phyloP scores from a whole-genome alignment of 2,797 vertebrate species.

The Chaetodon trifasciatus region DNA sequence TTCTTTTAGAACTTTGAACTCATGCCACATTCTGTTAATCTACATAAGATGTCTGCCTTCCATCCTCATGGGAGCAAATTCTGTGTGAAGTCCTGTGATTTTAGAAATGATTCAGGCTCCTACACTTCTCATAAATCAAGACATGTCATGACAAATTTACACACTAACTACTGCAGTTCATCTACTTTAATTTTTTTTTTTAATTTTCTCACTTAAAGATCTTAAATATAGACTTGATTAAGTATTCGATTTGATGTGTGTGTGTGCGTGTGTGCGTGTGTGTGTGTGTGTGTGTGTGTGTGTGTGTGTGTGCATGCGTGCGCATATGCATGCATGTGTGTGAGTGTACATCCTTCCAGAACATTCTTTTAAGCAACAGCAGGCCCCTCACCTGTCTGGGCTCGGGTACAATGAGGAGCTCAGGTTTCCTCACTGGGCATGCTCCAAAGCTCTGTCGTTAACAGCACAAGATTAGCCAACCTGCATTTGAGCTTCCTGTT shows the following conservation, averaged over 20 bases:
- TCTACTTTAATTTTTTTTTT: too few relatives aligned
- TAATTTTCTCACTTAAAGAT: too few relatives aligned
- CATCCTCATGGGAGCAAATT: too few relatives aligned
- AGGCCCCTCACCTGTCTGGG: conserved; percentile 75
- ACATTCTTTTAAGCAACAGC: conserved; percentile 47
- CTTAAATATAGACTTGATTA: too few relatives aligned
- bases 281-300: too few relatives aligned
- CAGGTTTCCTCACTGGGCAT: conserved; percentile 62
- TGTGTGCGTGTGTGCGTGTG: too few relatives aligned
- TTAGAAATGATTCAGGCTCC: not conserved
- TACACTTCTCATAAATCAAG: too few relatives aligned
- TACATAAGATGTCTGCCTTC: not conserved
- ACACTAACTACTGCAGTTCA: too few relatives aligned
- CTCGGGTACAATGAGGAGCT: conserved; percentile 57
- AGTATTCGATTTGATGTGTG: too few relatives aligned
- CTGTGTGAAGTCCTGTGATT: not conserved
- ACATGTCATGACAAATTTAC: too few relatives aligned
- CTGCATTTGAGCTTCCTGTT: conserved; percentile 47
- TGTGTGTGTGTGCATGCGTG: not conserved
- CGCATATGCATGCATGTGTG: not conserved
- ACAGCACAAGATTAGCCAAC: conserved; percentile 66
- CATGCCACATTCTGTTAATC: not conserved
- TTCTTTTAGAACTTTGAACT: not conserved
- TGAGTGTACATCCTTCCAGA: not conserved
- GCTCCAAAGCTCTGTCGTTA: conserved; percentile 66